Percentiles rank a stretch among this genome's conserved stretches.
These are phyloP conservation scores for Colletes latitarsis DNA, from an alignment of 1,140 invertebrate species.

Conservation along the genomic window DNA sequence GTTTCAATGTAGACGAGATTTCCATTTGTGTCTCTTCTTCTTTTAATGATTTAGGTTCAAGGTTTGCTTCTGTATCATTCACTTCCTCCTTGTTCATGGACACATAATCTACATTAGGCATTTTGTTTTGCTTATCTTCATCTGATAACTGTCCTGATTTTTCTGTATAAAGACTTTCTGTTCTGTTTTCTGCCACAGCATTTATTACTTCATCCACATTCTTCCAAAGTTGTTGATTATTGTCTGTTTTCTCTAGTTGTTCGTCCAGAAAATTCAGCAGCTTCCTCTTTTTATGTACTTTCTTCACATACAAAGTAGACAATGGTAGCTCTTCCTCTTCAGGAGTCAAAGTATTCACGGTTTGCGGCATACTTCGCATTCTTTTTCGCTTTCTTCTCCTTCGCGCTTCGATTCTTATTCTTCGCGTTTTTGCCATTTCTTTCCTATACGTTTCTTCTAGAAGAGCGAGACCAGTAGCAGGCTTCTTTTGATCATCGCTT, in stretches of 20 bases:
- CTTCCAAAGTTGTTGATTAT: slow-evolving; percentile 25
- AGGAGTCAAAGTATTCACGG: slow-evolving; percentile 32
- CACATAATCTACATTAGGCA: no score
- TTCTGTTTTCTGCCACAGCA: slow-evolving; percentile 61
- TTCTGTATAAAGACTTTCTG: slow-evolving; percentile 18
- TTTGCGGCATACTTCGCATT: slow-evolving; percentile 3
- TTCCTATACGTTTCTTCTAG: slow-evolving; percentile 70
- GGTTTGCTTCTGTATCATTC: background rate
- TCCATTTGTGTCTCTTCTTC: background rate
- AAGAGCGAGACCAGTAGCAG: slow-evolving; percentile 65
- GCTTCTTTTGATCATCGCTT: slow-evolving; percentile 54
- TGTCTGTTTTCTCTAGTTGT: slow-evolving; percentile 40
- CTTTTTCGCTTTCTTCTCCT: slow-evolving; percentile 54
- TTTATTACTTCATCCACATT: slow-evolving; percentile 67
- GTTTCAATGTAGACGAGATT: background rate
- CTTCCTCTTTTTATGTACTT: slow-evolving; percentile 42
- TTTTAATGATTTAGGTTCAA: background rate
- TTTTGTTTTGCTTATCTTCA: background rate
- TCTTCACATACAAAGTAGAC: slow-evolving; percentile 44
- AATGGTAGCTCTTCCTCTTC: slow-evolving; percentile 63
- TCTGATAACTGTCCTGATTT: background rate
- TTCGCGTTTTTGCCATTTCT: slow-evolving; percentile 58
- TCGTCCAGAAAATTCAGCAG: slow-evolving; percentile 6
- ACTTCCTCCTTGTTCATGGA: background rate
- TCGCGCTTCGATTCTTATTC: slow-evolving; percentile 39